Evolutionary conservation across 2,888 invertebrate species (phyloP).

Genomic region (Synanthedon formicaeformis): DNA sequence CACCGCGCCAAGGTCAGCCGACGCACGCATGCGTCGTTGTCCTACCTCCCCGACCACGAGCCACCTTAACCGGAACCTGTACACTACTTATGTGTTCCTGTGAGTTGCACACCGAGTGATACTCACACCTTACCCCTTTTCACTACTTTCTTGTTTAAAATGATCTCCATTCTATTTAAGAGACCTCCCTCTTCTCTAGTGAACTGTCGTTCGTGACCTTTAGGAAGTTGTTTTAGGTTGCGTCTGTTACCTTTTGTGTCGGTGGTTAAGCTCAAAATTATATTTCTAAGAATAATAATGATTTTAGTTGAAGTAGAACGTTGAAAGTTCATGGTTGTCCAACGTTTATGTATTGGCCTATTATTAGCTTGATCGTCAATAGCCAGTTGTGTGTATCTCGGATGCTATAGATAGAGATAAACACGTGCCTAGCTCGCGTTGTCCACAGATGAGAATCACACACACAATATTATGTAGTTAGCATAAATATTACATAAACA

Average conservation of each 20-base stretch:
- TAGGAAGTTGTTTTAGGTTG: too few species aligned
- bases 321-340: slow-evolving; percentile 21
- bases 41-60: slow-evolving; percentile 15
- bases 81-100: slow-evolving; percentile 43
- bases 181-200: too few species aligned
- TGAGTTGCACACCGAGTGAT: slow-evolving; percentile 38
- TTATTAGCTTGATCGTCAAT: slow-evolving; percentile 19
- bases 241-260: too few species aligned
- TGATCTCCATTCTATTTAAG: too few species aligned
- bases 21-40: slow-evolving; percentile 58
- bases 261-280: too few species aligned
- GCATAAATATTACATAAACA: slow-evolving; percentile 19
- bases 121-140: slow-evolving; percentile 16
- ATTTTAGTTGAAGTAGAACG: not conserved
- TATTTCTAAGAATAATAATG: too few species aligned
- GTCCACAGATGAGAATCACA: slow-evolving; percentile 19
- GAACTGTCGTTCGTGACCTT: too few species aligned
- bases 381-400: slow-evolving; percentile 11
- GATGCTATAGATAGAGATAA: slow-evolving; percentile 16
- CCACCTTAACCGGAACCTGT: slow-evolving; percentile 31
- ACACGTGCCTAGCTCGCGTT: slow-evolving; percentile 25
- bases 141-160: not conserved
- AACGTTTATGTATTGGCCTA: slow-evolving; percentile 11
- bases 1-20: slow-evolving; percentile 65
- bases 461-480: slow-evolving; percentile 11